phyloP scores from a whole-genome alignment of 2,797 vertebrate species.

The Yasuhikotakia modesta region DNA sequence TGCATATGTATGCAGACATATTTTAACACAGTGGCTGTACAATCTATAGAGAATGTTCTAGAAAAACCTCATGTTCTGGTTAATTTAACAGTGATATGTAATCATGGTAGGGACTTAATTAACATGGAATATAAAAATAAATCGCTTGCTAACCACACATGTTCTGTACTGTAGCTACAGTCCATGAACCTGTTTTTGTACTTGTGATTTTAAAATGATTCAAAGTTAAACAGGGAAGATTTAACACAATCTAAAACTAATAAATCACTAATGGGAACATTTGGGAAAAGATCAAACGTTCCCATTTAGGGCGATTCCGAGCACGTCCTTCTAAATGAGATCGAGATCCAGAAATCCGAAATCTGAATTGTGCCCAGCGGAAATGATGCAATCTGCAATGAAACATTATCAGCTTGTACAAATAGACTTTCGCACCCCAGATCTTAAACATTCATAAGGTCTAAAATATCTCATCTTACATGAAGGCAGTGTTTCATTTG shows the following conservation, averaged over 20 bases:
- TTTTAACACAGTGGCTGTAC: background rate
- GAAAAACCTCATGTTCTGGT: no score
- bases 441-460: slow-evolving; percentile 12
- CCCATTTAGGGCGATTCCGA: no score
- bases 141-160: no score
- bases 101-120: background rate
- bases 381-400: background rate
- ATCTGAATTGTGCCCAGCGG: background rate
- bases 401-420: slow-evolving; percentile 4
- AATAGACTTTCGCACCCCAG: background rate
- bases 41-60: background rate
- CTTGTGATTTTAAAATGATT: no score
- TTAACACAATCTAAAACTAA: background rate
- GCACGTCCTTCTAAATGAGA: background rate
- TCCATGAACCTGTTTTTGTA: no score
- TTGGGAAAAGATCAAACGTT: slow-evolving; percentile 11
- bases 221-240: background rate
- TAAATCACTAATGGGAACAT: background rate
- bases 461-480: background rate
- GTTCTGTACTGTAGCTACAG: no score
- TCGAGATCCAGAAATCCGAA: background rate
- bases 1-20: background rate
- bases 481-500: slow-evolving; percentile 17
- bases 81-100: background rate
- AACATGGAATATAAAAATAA: background rate